These are phyloP conservation scores for Regulus satrapa DNA, from an alignment of 2,113 vertebrate species.

Conservation along the genomic window DNA sequence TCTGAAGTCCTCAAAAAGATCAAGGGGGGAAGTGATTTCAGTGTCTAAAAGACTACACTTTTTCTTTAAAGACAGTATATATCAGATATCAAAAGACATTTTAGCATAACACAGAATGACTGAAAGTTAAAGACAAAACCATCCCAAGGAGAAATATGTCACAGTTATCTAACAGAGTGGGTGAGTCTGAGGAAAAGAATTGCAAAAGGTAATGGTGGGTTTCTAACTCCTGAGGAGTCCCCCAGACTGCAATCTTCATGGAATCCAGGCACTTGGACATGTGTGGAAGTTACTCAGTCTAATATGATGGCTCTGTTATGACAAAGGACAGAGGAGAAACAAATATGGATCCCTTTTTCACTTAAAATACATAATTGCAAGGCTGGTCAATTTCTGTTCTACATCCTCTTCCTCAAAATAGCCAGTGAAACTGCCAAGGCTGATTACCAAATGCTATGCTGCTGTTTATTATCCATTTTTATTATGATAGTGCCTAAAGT, in stretches of 20 bases:
- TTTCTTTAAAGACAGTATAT: neutral
- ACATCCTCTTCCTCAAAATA: neutral
- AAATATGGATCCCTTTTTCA: neutral
- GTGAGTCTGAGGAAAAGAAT: neutral
- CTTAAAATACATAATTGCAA: neutral
- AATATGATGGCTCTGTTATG: neutral
- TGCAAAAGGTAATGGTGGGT: neutral
- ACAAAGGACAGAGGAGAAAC: neutral
- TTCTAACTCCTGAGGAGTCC: neutral
- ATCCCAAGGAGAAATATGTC: neutral
- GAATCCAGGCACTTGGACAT: neutral
- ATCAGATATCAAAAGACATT: constrained; percentile 9
- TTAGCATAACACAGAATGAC: neutral
- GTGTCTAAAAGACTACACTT: neutral
- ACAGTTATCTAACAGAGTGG: neutral
- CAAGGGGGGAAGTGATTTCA: neutral
- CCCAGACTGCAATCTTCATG: neutral
- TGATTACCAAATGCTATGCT: neutral
- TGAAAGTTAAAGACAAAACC: neutral
- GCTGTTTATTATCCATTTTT: neutral
- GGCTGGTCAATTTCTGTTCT: neutral
- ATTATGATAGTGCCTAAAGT: neutral
- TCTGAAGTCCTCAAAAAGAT: neutral
- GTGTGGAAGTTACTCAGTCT: neutral
- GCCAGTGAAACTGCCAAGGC: neutral